These are phyloP conservation scores for Diarsia dahlii DNA, from an alignment of 2,888 invertebrate species.

Conservation along the genomic window DNA sequence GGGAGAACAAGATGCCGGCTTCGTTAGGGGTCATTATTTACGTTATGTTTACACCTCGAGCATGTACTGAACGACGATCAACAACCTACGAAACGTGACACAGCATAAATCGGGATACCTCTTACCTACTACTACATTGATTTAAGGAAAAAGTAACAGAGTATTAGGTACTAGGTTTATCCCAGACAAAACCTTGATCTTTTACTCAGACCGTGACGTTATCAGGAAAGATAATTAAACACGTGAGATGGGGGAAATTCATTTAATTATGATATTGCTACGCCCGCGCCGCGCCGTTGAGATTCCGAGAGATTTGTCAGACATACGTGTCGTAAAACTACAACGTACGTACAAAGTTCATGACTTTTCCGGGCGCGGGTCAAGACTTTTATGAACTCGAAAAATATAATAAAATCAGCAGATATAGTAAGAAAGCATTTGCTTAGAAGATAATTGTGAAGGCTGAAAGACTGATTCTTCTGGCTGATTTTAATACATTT, in stretches of 20 bases:
- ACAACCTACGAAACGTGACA: not conserved
- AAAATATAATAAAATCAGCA: too few species aligned
- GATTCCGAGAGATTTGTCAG: not conserved
- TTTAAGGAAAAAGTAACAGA: not conserved
- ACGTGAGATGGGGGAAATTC: not conserved
- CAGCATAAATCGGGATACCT: not conserved
- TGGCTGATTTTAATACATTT: too few species aligned
- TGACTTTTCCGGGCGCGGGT: too few species aligned
- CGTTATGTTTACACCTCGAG: too few species aligned
- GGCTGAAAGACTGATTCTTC: too few species aligned
- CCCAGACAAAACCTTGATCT: constrained; percentile 24
- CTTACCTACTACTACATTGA: not conserved
- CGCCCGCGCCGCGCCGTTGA: not conserved
- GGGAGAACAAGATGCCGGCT: too few species aligned
- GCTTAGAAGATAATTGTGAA: too few species aligned
- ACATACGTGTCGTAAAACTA: too few species aligned
- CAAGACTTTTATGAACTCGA: too few species aligned
- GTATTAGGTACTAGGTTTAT: not conserved
- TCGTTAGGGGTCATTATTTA: too few species aligned
- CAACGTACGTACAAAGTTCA: too few species aligned
- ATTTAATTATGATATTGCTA: not conserved
- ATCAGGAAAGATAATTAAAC: not conserved
- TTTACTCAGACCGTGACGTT: not conserved
- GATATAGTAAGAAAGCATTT: too few species aligned
- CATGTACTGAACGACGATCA: not conserved